phyloP scores from a whole-genome alignment of 2,797 vertebrate species.

The Ctenochaetus hawaiiensis region DNA sequence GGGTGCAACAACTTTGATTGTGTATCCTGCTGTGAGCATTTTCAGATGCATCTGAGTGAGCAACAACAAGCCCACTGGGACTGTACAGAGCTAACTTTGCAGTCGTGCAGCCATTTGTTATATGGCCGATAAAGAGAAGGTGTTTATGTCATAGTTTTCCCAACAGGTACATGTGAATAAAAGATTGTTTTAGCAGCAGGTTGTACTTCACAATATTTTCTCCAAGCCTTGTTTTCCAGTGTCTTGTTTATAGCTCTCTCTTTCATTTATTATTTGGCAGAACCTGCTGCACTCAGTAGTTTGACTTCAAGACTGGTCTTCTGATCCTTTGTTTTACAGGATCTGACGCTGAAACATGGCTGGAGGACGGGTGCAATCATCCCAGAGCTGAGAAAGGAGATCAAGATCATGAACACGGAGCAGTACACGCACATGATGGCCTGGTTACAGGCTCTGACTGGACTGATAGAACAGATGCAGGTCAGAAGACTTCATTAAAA shows the following conservation, averaged over 20 bases:
- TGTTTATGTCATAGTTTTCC: not conserved
- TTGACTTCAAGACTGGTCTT: not conserved
- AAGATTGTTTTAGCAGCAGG: too few relatives aligned
- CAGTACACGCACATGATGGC: conserved; percentile 92
- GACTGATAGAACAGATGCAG: conserved; percentile 97
- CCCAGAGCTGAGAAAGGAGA: conserved; percentile 95
- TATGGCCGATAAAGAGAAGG: not conserved
- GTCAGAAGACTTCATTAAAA: conserved; percentile 76
- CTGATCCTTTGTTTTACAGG: conserved; percentile 79
- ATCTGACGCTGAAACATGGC: conserved; percentile 97
- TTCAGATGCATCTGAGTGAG: not conserved
- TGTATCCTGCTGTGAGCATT: not conserved
- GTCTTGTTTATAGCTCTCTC: not conserved
- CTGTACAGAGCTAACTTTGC: not conserved
- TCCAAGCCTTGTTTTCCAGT: not conserved
- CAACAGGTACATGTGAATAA: not conserved
- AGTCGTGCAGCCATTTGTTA: not conserved
- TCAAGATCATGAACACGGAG: conserved; percentile 97
- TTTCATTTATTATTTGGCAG: conserved; percentile 5
- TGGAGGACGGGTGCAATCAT: conserved; percentile 99
- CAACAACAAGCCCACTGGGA: not conserved
- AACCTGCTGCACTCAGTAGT: not conserved
- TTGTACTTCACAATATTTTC: not conserved
- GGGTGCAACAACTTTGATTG: conserved; percentile 2
- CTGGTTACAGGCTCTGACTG: conserved; percentile 96